Conservation (phyloP, 1,140 invertebrate genomes). For the Drosophila kikkawai region DNA sequence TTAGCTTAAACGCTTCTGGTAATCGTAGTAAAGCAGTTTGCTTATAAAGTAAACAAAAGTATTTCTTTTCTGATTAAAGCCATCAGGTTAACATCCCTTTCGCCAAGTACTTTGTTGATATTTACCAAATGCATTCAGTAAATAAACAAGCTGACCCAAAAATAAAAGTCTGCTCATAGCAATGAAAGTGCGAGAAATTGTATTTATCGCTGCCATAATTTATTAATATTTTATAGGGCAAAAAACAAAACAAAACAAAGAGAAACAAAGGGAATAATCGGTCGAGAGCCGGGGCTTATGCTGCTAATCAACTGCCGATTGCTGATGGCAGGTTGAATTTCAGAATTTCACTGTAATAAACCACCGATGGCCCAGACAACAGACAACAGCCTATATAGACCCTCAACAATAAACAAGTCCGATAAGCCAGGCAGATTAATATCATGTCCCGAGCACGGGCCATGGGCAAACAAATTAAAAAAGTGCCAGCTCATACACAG, state of each 20-base stretch:
- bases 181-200: slow-evolving; percentile 51
- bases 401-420: slow-evolving; percentile 56
- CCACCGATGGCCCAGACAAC: slow-evolving; percentile 30
- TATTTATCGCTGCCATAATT: slow-evolving; percentile 62
- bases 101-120: background rate
- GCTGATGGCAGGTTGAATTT: slow-evolving; percentile 43
- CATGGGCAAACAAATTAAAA: slow-evolving; percentile 60
- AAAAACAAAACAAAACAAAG: background rate
- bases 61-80: too few relatives aligned
- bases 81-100: too few relatives aligned
- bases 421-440: slow-evolving; percentile 65
- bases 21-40: background rate
- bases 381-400: slow-evolving; percentile 16
- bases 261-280: slow-evolving; percentile 22
- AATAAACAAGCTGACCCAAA: slow-evolving; percentile 8
- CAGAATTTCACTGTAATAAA: slow-evolving; percentile 58
- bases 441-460: slow-evolving; percentile 37
- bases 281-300: slow-evolving; percentile 28
- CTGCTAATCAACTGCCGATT: slow-evolving; percentile 69
- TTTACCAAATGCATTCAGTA: background rate
- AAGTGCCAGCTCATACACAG: slow-evolving; percentile 39
- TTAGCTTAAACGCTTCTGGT: background rate
- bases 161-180: slow-evolving; percentile 14
- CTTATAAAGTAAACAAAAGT: background rate
- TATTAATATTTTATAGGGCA: slow-evolving; percentile 58